These are phyloP conservation scores for Cryptoblepharus egeriae DNA, from an alignment of 2,797 vertebrate species.

Conservation along the genomic window DNA sequence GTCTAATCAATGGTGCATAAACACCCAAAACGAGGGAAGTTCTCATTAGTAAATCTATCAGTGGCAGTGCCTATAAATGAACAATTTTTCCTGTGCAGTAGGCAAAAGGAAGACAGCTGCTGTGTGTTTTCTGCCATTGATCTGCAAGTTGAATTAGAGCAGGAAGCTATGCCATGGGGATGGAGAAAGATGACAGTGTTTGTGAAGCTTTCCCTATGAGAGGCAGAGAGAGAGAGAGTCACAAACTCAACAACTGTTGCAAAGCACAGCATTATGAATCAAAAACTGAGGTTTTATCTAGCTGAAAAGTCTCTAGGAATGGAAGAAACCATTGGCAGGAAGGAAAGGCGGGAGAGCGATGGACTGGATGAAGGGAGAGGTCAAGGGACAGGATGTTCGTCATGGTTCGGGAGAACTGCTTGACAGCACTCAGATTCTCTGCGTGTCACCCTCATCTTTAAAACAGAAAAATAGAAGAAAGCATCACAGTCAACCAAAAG, in stretches of 20 bases:
- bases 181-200: not conserved
- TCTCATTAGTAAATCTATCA: constrained; percentile 18
- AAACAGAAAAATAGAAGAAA: not conserved
- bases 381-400: not conserved
- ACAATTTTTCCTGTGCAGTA: not conserved
- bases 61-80: not conserved
- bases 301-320: not conserved
- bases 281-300: not conserved
- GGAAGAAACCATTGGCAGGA: not conserved
- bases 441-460: not conserved
- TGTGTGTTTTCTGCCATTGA: constrained; percentile 11
- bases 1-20: not conserved
- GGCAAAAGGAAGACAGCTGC: constrained; percentile 11
- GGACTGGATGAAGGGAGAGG: not conserved
- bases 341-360: not conserved
- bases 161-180: not conserved
- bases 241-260: not conserved
- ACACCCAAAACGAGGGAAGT: not conserved
- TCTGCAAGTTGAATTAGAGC: constrained; percentile 27
- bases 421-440: not conserved
- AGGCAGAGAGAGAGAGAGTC: not conserved
- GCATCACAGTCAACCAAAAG: not conserved
- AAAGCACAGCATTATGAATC: not conserved
- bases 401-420: not conserved
- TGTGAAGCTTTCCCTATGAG: not conserved